A percentile compares a stretch with the other conserved stretches of the same genome.
These are phyloP conservation scores for Volucella inanis DNA, from an alignment of 2,888 invertebrate genomes.

Conservation along the genomic window DNA sequence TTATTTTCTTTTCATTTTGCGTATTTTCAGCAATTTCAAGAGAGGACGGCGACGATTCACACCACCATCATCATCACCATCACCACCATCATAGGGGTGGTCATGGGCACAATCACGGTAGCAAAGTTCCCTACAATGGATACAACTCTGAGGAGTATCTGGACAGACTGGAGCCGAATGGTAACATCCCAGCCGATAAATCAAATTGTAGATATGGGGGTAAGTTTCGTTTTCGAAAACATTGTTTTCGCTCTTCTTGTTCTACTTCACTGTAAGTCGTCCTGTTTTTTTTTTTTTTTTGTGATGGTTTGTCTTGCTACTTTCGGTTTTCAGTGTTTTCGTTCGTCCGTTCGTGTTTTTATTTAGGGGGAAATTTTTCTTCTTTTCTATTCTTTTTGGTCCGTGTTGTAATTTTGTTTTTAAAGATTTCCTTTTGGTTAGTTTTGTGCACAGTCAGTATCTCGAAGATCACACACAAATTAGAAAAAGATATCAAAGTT, in stretches of 20 bases:
- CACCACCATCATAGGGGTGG: constrained; percentile 85
- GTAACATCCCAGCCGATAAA: constrained; percentile 95
- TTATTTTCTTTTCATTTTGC: constrained; percentile 78
- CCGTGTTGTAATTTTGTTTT: too few relatives aligned
- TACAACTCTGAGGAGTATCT: constrained; percentile 95
- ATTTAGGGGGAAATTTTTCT: constrained; percentile 12
- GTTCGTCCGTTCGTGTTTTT: not conserved
- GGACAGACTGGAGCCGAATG: constrained; percentile 96
- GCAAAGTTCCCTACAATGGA: constrained; percentile 94
- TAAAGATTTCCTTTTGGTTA: constrained; percentile 4
- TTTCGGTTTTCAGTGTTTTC: constrained; percentile 17
- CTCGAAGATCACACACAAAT: constrained; percentile 57
- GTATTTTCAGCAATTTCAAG: constrained; percentile 92
- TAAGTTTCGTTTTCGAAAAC: constrained; percentile 76
- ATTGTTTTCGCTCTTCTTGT: too few relatives aligned
- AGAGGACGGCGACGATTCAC: constrained; percentile 91
- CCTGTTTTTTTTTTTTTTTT: constrained; percentile 17
- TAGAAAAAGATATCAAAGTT: constrained; percentile 54
- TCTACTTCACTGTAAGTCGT: not conserved
- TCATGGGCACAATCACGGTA: constrained; percentile 84
- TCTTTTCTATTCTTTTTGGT: constrained; percentile 21
- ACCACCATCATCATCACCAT: constrained; percentile 85
- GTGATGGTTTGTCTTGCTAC: constrained; percentile 16
- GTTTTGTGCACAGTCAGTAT: constrained; percentile 49
- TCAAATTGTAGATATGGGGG: constrained; percentile 89